Conservation (phyloP, 2,797 vertebrate genomes). For the Erethizon dorsatum region DNA sequence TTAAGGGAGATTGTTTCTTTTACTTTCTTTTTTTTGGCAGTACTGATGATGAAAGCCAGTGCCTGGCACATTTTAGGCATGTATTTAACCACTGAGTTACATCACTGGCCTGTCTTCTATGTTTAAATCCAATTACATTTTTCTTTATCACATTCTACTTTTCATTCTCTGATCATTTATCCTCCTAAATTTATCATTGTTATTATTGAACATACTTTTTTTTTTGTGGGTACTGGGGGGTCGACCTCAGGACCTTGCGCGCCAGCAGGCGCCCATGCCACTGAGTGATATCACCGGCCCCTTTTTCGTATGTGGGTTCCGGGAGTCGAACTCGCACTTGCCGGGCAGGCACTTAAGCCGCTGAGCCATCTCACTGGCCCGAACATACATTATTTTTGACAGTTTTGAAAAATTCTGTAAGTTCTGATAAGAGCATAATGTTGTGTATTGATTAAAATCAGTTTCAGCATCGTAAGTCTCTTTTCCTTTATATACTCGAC, state of each 20-base stretch:
- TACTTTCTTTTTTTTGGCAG: not conserved
- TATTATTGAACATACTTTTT: not conserved
- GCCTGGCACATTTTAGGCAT: too few species aligned
- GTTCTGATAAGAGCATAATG: not conserved
- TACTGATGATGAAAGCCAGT: not conserved
- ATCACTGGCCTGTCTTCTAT: not conserved
- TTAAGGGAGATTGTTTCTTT: not conserved
- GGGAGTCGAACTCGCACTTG: too few species aligned
- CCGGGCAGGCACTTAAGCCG: too few species aligned
- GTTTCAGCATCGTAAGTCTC: not conserved
- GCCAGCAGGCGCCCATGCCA: too few species aligned
- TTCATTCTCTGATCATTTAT: not conserved
- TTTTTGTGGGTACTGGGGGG: too few species aligned
- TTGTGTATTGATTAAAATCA: not conserved
- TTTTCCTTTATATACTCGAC: not conserved
- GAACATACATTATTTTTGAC: not conserved
- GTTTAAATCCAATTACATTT: not conserved
- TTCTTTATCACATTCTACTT: not conserved
- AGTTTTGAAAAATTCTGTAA: not conserved
- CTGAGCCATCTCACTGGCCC: too few species aligned
- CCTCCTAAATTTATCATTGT: not conserved
- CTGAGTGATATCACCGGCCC: too few species aligned
- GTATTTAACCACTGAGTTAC: not conserved
- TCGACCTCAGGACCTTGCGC: too few species aligned
- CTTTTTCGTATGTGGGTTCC: too few species aligned